A percentile compares a stretch with the other conserved stretches of the same genome.
These are phyloP conservation scores for Argyrosomus regius DNA, from an alignment of 2,797 vertebrate species.

Conservation along the genomic window DNA sequence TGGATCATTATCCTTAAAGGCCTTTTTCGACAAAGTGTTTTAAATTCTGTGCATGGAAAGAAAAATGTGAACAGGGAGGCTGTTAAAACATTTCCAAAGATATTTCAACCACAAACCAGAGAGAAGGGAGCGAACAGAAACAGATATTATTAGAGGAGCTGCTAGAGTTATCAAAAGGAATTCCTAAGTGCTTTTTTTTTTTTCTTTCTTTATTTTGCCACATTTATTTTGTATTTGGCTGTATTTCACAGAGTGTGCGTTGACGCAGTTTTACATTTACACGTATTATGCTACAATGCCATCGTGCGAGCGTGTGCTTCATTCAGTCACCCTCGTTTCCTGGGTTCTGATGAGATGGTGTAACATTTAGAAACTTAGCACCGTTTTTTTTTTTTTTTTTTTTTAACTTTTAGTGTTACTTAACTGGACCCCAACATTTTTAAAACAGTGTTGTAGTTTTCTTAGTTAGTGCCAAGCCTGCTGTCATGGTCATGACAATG, in stretches of 20 bases:
- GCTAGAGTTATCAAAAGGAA: conserved; percentile 43
- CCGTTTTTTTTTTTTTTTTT: conserved; percentile 2
- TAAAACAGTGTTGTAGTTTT: conserved; percentile 45
- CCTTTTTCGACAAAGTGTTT: conserved; percentile 37
- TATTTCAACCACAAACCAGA: conserved; percentile 35
- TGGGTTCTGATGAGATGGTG: conserved; percentile 39
- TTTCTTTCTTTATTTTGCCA: conserved; percentile 33
- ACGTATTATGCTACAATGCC: conserved; percentile 34
- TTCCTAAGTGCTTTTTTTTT: conserved; percentile 70
- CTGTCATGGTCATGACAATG: conserved; percentile 81
- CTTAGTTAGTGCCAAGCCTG: conserved; percentile 76
- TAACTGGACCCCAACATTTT: conserved; percentile 30
- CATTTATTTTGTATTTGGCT: conserved; percentile 59
- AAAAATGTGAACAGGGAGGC: conserved; percentile 23
- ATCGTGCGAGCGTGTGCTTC: conserved; percentile 59
- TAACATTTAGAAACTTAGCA: conserved; percentile 49
- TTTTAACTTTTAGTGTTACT: conserved; percentile 53
- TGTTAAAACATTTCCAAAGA: conserved; percentile 28
- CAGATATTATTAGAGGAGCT: conserved; percentile 25
- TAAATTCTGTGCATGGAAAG: conserved; percentile 33
- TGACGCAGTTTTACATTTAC: conserved; percentile 31
- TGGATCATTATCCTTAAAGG: conserved; percentile 42
- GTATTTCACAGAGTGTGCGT: conserved; percentile 26
- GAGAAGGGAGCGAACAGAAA: conserved; percentile 18
- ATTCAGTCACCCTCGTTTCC: conserved; percentile 57